Evolutionary conservation across 2,888 invertebrate genomes (phyloP).

Genomic region (Leptopilina syphax): DNA sequence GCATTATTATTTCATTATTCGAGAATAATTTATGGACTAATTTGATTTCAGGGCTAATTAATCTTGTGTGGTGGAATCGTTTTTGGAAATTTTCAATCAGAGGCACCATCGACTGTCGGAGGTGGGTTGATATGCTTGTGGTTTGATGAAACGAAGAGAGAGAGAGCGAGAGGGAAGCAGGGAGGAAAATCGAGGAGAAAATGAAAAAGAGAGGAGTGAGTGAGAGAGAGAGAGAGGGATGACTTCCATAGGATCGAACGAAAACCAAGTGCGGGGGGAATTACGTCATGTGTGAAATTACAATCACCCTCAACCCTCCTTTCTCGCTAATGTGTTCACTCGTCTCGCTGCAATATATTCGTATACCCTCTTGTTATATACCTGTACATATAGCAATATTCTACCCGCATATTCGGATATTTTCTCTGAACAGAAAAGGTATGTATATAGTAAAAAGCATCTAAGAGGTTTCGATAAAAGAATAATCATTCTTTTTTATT

Average conservation of each 20-base stretch:
- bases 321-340: constrained; percentile 63
- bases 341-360: constrained; percentile 53
- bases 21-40: not conserved
- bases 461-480: constrained; percentile 26
- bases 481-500: not conserved
- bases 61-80: not conserved
- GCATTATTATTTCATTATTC: constrained; percentile 7
- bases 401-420: not conserved
- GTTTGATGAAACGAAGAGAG: constrained; percentile 19
- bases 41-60: constrained; percentile 22
- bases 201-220: constrained; percentile 26
- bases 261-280: constrained; percentile 48
- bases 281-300: constrained; percentile 73
- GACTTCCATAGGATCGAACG: constrained; percentile 44
- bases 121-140: constrained; percentile 39
- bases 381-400: constrained; percentile 31
- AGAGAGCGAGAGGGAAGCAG: constrained; percentile 2
- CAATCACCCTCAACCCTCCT: constrained; percentile 61
- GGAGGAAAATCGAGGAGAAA: not conserved
- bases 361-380: constrained; percentile 41
- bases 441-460: constrained; percentile 3
- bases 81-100: constrained; percentile 59
- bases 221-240: constrained; percentile 38
- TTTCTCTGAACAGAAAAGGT: not conserved
- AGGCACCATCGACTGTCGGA: constrained; percentile 49